phyloP scores from a whole-genome alignment of 2,113 vertebrate species.

The Speoplatyrhinus poulsoni region DNA sequence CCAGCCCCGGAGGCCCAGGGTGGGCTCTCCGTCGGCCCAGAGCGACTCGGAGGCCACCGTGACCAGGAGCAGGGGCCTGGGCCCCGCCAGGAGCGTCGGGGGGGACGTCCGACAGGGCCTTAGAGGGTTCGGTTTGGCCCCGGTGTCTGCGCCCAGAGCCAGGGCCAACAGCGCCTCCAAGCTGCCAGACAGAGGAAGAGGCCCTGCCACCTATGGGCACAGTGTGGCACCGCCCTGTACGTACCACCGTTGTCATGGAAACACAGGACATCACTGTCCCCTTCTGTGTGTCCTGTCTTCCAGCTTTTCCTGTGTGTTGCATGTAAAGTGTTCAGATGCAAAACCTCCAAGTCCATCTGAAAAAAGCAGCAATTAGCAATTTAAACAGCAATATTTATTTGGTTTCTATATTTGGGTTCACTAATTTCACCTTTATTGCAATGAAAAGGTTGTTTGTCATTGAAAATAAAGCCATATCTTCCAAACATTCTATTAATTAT shows the following conservation, averaged over 20 bases:
- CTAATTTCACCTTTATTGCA: too few relatives aligned
- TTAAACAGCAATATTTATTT: too few relatives aligned
- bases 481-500: too few relatives aligned
- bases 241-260: slow-evolving; percentile 15
- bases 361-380: too few relatives aligned
- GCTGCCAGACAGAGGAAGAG: slow-evolving; percentile 89
- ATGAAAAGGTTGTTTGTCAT: too few relatives aligned
- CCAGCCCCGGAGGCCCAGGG: slow-evolving; percentile 87
- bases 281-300: too few relatives aligned
- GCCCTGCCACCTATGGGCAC: slow-evolving; percentile 77
- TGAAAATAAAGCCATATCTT: too few relatives aligned
- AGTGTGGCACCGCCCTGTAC: slow-evolving; percentile 84
- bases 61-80: slow-evolving; percentile 78
- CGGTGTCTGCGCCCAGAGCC: slow-evolving; percentile 83
- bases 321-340: too few relatives aligned
- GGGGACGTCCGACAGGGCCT: slow-evolving; percentile 84
- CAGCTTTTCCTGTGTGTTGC: too few relatives aligned
- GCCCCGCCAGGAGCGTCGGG: slow-evolving; percentile 54
- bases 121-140: slow-evolving; percentile 70
- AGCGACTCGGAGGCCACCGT: slow-evolving; percentile 95
- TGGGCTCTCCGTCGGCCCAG: slow-evolving; percentile 91
- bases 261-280: too few relatives aligned
- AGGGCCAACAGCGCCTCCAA: slow-evolving; percentile 96
- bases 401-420: too few relatives aligned
- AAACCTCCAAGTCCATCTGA: too few relatives aligned